Percentiles rank a stretch among this genome's conserved stretches.
phyloP scores from a whole-genome alignment of 2,797 vertebrate genomes.

The Ctenopoma kingsleyae region DNA sequence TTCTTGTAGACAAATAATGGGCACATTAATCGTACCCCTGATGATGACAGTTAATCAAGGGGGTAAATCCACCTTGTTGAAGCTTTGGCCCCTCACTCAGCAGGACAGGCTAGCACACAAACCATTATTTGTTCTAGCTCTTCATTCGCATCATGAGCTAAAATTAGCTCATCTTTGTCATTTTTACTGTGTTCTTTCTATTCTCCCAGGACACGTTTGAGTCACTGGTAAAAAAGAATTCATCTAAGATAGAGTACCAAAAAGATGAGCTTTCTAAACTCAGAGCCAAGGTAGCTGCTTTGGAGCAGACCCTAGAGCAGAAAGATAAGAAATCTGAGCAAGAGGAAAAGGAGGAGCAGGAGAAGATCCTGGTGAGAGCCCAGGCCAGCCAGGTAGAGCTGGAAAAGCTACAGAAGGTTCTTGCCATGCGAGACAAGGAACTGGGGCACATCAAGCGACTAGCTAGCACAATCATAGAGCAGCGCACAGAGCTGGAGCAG shows the following conservation, averaged over 20 bases:
- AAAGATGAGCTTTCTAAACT: constrained; percentile 80
- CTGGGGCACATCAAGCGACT: constrained; percentile 85
- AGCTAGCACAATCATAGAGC: constrained; percentile 83
- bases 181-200: constrained; percentile 22
- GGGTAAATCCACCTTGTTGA: constrained; percentile 47
- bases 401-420: constrained; percentile 84
- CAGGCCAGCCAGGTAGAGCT: constrained; percentile 80
- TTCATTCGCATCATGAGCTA: constrained; percentile 11
- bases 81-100: constrained; percentile 48
- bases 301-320: constrained; percentile 79
- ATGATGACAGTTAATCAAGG: constrained; percentile 64
- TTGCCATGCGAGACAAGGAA: constrained; percentile 87
- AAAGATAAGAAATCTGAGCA: constrained; percentile 75
- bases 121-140: constrained; percentile 32
- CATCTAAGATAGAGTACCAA: constrained; percentile 81
- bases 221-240: constrained; percentile 83
- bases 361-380: constrained; percentile 58
- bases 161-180: background rate
- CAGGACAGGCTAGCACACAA: constrained; percentile 30
- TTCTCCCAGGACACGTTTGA: constrained; percentile 85
- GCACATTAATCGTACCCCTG: constrained; percentile 62
- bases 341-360: constrained; percentile 64
- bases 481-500: constrained; percentile 87
- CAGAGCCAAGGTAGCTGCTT: constrained; percentile 73
- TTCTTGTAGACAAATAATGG: constrained; percentile 71